Base-by-base conservation (phyloP, 2,113 vertebrate species). In the Poeciliopsis retropinna region DNA sequence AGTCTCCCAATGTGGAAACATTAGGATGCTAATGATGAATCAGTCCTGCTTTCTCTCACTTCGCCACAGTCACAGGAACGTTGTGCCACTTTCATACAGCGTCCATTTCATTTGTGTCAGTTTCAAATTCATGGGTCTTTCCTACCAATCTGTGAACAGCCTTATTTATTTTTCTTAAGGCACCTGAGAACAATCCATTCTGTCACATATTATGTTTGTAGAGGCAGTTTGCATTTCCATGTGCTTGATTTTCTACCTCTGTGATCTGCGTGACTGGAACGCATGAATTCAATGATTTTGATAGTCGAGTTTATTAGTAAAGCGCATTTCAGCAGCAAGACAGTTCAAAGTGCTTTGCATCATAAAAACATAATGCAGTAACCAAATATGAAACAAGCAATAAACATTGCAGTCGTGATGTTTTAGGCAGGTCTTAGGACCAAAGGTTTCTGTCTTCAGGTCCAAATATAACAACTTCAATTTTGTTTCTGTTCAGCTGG, bases 21-120 rank as follows among this genome's bases (percentile, higher is more conserved):
- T 60, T 41, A 25, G 41, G 68, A 71, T 78, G 37, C 64, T 39
- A 73, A 37, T 51, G 61, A 73, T 76, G 57, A 73, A 70, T 64
- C 79, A 81, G 47, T 19, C 25, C 61, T 65, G 39, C 66, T 31
- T 51, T 39, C 41, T 54, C 51, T 19, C 6, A 14, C 34, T 69
- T 54, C 15, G 25, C 37, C 73, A 41, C 30, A 76, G 32, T 25
- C 29, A 32, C 34, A 70, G 60, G 34, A 32, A 60, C 25, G 30
- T 70, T 63, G 62, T 4, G 27, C 32, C 51, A 78, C 63, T 44
- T 66, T 71, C 28, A 69, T 44, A 67, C 41, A 22, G 39, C 39
- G 13, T 67, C 22, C 39, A 13, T 68, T 68, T 28, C 34, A 54
- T 60, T 30, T 28, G 54, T 34, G 27, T 72, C 51, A 37, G 19